A percentile compares a stretch with the other conserved stretches of the same genome.
Evolutionary conservation across 2,797 vertebrate species (phyloP).

Genomic region (Sebastiscus albofasciatus): DNA sequence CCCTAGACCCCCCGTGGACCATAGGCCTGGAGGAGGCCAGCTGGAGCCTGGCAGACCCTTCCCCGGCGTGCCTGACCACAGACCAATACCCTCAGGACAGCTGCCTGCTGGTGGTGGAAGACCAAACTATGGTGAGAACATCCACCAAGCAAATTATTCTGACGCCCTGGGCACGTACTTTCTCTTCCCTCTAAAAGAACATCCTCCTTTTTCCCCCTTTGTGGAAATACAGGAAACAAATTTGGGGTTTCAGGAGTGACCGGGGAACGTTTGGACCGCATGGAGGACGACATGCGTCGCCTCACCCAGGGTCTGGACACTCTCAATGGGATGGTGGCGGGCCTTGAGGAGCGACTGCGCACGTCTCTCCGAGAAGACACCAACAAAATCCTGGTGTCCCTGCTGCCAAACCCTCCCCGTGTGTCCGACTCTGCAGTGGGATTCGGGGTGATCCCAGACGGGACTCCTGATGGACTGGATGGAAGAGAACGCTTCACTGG

Average conservation of each 20-base stretch:
- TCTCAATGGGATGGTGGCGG: conserved; percentile 85
- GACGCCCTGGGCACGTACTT: background rate
- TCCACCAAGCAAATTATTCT: background rate
- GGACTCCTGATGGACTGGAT: conserved; percentile 83
- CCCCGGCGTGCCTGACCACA: conserved; percentile 76
- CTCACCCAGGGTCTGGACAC: conserved; percentile 89
- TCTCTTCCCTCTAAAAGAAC: background rate
- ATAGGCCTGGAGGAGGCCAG: conserved; percentile 76
- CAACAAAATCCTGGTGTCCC: conserved; percentile 86
- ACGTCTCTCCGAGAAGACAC: conserved; percentile 89
- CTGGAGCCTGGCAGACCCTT: conserved; percentile 80
- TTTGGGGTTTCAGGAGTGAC: conserved; percentile 82
- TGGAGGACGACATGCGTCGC: conserved; percentile 91
- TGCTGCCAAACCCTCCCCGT: conserved; percentile 81
- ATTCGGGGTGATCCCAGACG: conserved; percentile 89
- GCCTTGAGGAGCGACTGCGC: conserved; percentile 88
- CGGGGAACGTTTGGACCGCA: conserved; percentile 90
- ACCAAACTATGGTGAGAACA: conserved; percentile 83
- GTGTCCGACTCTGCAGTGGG: conserved; percentile 82
- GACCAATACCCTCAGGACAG: conserved; percentile 77
- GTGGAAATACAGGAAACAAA: conserved; percentile 82
- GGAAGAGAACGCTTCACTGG: conserved; percentile 79
- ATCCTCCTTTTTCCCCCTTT: background rate
- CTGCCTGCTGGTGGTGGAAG: conserved; percentile 78
- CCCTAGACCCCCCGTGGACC: conserved; percentile 78